These are phyloP conservation scores for Struthio camelus DNA, from an alignment of 2,113 vertebrate species.

Conservation along the genomic window DNA sequence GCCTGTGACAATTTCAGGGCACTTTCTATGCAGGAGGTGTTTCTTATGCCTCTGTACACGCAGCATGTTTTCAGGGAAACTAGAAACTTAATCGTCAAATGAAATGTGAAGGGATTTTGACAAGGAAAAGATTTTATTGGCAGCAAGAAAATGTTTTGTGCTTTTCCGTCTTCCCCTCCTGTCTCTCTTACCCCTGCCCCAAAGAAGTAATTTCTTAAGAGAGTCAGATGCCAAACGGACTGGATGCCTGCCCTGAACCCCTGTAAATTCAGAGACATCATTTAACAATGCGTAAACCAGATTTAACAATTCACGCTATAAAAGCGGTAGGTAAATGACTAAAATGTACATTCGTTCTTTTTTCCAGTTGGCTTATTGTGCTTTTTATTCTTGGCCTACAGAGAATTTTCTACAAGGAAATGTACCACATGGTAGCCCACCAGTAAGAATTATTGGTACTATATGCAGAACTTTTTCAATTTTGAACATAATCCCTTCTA, in stretches of 20 bases:
- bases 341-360: not conserved
- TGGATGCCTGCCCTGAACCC: not conserved
- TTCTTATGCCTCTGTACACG: not conserved
- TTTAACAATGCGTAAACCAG: not conserved
- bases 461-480: not conserved
- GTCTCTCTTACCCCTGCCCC: not conserved
- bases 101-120: not conserved
- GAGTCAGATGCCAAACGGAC: not conserved
- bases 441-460: not conserved
- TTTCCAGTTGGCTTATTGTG: slow-evolving; percentile 1
- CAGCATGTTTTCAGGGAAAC: not conserved
- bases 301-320: not conserved
- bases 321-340: slow-evolving; percentile 3
- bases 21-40: not conserved
- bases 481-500: not conserved
- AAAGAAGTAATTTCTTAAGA: not conserved
- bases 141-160: not conserved
- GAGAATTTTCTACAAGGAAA: slow-evolving; percentile 6
- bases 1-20: not conserved
- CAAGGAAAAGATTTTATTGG: not conserved
- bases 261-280: not conserved
- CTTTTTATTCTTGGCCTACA: slow-evolving; percentile 20
- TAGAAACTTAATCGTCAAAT: not conserved
- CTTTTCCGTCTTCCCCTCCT: not conserved
- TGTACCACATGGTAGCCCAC: not conserved